phyloP scores from a whole-genome alignment of 1,140 invertebrate species.

The Ostrea denselamellosa region DNA sequence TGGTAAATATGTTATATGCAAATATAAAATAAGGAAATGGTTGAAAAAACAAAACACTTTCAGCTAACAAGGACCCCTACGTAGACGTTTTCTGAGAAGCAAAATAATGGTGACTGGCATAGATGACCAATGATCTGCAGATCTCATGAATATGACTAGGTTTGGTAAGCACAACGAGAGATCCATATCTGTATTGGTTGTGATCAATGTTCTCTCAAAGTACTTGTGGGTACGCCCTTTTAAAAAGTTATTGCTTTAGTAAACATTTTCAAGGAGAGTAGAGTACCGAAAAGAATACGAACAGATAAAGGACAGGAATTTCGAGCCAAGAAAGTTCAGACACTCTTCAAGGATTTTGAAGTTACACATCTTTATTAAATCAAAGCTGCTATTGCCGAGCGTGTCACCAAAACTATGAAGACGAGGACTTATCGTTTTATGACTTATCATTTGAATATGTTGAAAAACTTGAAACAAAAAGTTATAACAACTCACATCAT shows the following conservation, averaged over 20 bases:
- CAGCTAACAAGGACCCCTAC: slow-evolving; percentile 10
- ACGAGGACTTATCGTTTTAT: too few relatives aligned
- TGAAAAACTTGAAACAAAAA: too few relatives aligned
- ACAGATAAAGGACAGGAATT: too few relatives aligned
- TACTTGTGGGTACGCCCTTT: slow-evolving; percentile 22
- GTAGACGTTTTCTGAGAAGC: not conserved
- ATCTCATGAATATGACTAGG: slow-evolving; percentile 51
- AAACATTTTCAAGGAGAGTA: not conserved
- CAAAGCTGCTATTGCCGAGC: too few relatives aligned
- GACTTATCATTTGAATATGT: too few relatives aligned
- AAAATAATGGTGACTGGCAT: slow-evolving; percentile 36
- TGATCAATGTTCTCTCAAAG: slow-evolving; percentile 34
- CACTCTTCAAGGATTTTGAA: too few relatives aligned
- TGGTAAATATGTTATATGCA: slow-evolving; percentile 44
- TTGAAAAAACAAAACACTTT: slow-evolving; percentile 47
- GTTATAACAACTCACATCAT: too few relatives aligned
- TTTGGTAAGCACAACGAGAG: slow-evolving; percentile 36
- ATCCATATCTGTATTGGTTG: not conserved
- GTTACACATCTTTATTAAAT: too few relatives aligned
- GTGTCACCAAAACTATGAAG: too few relatives aligned
- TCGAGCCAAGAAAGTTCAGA: too few relatives aligned
- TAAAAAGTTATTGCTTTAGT: slow-evolving; percentile 7
- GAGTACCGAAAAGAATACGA: too few relatives aligned
- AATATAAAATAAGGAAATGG: slow-evolving; percentile 51
- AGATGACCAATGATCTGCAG: slow-evolving; percentile 46